Percentiles rank a stretch among this genome's conserved stretches.
Evolutionary conservation across 2,113 vertebrate genomes (phyloP).

Genomic region (Xyliphius kryptos): DNA sequence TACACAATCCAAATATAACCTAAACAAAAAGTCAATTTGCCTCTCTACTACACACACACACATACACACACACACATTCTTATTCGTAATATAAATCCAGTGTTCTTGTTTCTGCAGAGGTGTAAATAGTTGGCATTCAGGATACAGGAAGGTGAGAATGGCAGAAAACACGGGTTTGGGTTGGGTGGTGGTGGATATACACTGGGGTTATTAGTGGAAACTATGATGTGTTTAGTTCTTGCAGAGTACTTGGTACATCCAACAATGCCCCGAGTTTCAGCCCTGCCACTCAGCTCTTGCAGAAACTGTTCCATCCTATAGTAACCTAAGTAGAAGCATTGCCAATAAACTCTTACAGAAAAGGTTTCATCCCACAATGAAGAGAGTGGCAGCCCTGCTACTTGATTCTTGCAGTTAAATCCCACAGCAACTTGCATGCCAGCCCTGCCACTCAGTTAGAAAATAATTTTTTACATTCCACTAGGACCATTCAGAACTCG

Average conservation of each 20-base stretch:
- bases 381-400: no score
- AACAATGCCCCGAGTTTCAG: slow-evolving; percentile 5
- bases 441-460: no score
- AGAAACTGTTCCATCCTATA: no score
- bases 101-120: neutral
- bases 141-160: neutral
- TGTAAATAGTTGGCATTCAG: neutral
- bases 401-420: no score
- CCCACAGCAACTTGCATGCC: no score
- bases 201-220: neutral
- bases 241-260: neutral
- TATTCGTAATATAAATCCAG: neutral
- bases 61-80: neutral
- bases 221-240: neutral
- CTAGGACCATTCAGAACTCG: no score
- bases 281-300: slow-evolving; percentile 2
- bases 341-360: no score
- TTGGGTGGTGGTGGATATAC: neutral
- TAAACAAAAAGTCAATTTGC: neutral
- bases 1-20: slow-evolving; percentile 13
- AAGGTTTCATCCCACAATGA: no score
- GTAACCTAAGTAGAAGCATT: no score
- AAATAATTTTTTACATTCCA: no score
- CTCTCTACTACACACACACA: no score
- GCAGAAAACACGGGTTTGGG: no score